Conservation (phyloP, 2,888 invertebrate species). For the Agriopis aurantiaria region DNA sequence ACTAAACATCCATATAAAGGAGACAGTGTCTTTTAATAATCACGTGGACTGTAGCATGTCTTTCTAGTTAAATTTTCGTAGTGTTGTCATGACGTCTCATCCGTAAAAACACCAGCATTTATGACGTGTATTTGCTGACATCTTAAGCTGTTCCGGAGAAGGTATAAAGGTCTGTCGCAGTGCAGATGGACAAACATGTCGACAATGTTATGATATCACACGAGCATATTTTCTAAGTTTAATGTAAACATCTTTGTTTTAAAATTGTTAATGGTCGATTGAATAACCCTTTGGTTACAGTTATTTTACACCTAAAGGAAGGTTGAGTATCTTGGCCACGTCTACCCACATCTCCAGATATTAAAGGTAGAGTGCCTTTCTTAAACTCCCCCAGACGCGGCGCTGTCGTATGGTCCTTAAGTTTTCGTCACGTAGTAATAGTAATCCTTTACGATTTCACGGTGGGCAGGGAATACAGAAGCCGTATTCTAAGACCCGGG, state of each 20-base stretch:
- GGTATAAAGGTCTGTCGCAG: constrained; percentile 14
- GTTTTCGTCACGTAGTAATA: too few relatives aligned
- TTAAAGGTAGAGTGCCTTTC: too few relatives aligned
- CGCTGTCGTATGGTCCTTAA: too few relatives aligned
- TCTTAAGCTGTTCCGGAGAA: constrained; percentile 16
- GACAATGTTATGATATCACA: constrained; percentile 13
- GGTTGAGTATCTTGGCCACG: too few relatives aligned
- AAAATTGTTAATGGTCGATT: neutral
- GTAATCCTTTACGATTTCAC: too few relatives aligned
- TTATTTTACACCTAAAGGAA: too few relatives aligned
- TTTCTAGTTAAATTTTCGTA: neutral
- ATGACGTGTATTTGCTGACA: constrained; percentile 8
- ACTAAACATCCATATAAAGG: too few relatives aligned
- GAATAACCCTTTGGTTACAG: neutral
- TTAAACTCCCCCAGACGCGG: too few relatives aligned
- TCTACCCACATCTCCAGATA: too few relatives aligned
- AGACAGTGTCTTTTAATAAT: too few relatives aligned
- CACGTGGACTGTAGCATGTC: neutral
- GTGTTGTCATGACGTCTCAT: constrained; percentile 4
- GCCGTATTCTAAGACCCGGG: too few relatives aligned
- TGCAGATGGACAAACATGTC: constrained; percentile 9
- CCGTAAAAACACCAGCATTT: neutral
- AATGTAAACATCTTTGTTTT: constrained; percentile 5
- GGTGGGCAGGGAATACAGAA: too few relatives aligned
- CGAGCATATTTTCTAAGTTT: neutral